Base-by-base conservation (phyloP, 2,113 vertebrate genomes). In the Bagarius yarrelli region DNA sequence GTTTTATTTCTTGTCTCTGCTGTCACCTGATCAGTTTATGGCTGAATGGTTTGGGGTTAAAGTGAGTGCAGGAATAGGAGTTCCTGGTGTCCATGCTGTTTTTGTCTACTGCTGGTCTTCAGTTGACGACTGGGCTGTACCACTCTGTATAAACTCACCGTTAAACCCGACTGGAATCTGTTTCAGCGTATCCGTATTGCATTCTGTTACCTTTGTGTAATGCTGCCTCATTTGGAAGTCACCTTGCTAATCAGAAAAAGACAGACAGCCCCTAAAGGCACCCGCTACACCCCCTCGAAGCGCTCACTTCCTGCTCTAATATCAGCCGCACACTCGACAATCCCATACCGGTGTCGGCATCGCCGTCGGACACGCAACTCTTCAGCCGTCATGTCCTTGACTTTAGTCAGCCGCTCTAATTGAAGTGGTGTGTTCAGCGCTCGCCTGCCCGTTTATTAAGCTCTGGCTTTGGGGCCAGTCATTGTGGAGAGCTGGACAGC, bases 161-260 rank as follows among this genome's bases (percentile, higher is more conserved):
- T 32, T 53, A 72, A 72, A 72, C 70, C 9, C 36, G 11, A 53
- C 11, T 32, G 25, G 0, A 30, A 72, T 72, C 18, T 8, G 8
- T 55, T 73, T 73, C 30, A 16, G 40, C 8, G 2, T 32, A 32
- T 64, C 52, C 12, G 5, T 78, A 64, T 53, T 30, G 59, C 25
- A 21, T 94, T 93, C 92, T 93, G 93, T 94, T 96, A 96, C 95
- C 91, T 95, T 95, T 94, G 94, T 96, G 95, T 95, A 95, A 95
- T 95, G 95, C 96, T 96, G 94, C 91, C 96, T 98, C 97, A 97
- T 98, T 98, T 60, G 96, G 95, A 94, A 94, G 94, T 96, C 98
- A 99, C 97, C 97, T 98, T 97, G 96, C 96, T 99, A 98, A 98
- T 98, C 97, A 98, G 95, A 50, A 73, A 55, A 74, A 66, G 64